A percentile compares a stretch with the other conserved stretches of the same genome.
These are phyloP conservation scores for Phyllotreta cruciferae DNA, from an alignment of 2,888 invertebrate species.

Conservation along the genomic window DNA sequence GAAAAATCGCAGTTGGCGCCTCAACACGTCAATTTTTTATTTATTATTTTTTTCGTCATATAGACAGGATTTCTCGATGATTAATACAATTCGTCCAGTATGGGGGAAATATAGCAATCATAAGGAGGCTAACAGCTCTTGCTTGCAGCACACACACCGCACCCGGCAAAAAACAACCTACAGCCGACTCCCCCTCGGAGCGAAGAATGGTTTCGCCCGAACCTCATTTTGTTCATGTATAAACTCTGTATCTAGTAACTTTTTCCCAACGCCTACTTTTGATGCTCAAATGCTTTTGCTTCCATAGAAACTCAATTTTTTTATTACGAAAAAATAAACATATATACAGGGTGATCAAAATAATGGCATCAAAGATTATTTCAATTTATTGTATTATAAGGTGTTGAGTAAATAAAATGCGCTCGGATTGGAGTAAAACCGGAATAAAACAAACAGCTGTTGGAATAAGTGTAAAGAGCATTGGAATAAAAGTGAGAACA, in stretches of 20 bases:
- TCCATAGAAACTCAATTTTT: conserved; percentile 30
- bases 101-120: conserved; percentile 19
- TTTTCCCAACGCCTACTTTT: conserved; percentile 56
- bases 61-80: conserved; percentile 3
- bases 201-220: conserved; percentile 61
- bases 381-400: neutral
- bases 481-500: too few relatives aligned
- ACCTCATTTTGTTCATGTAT: conserved; percentile 62
- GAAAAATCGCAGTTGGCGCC: too few relatives aligned
- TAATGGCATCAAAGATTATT: conserved; percentile 1
- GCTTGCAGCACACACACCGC: conserved; percentile 40
- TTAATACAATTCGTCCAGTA: conserved; percentile 27
- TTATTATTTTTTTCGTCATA: too few relatives aligned
- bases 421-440: too few relatives aligned
- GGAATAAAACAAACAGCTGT: too few relatives aligned
- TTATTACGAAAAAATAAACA: conserved; percentile 29
- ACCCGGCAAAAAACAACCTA: conserved; percentile 51
- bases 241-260: conserved; percentile 57
- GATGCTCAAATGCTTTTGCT: conserved; percentile 43
- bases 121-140: too few relatives aligned
- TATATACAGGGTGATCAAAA: conserved; percentile 24
- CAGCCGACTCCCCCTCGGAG: conserved; percentile 56
- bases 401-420: neutral
- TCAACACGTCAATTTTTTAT: too few relatives aligned
- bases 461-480: neutral